These are phyloP conservation scores for Isoperla grammatica DNA, from an alignment of 2,888 invertebrate species.

Conservation along the genomic window DNA sequence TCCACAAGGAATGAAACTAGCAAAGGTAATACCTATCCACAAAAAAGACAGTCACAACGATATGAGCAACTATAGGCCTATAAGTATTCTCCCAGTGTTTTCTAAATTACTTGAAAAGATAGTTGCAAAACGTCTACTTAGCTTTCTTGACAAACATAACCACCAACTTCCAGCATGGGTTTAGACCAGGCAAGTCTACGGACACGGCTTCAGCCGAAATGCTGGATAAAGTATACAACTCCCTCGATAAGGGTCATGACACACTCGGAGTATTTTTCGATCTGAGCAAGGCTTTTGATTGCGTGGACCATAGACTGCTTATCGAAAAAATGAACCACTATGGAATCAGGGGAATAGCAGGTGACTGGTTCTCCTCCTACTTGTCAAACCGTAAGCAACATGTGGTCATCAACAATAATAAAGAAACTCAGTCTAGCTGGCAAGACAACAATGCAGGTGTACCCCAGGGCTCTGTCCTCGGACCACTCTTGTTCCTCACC, in stretches of 20 bases:
- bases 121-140: neutral
- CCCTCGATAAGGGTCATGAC: neutral
- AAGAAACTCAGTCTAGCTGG: too few species aligned
- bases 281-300: constrained; percentile 24
- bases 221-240: too few species aligned
- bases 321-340: constrained; percentile 8
- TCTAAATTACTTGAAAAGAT: constrained; percentile 22
- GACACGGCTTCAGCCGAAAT: too few species aligned
- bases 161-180: constrained; percentile 21
- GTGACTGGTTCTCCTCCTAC: constrained; percentile 13
- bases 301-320: constrained; percentile 17
- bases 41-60: constrained; percentile 10
- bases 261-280: constrained; percentile 17
- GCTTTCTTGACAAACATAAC: constrained; percentile 3
- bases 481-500: too few species aligned
- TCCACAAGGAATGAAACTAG: constrained; percentile 19
- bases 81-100: constrained; percentile 19
- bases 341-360: constrained; percentile 15
- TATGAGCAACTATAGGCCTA: constrained; percentile 21
- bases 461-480: too few species aligned
- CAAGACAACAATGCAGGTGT: too few species aligned
- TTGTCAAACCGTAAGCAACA: too few species aligned
- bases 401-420: too few species aligned
- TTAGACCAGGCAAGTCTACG: constrained; percentile 15
- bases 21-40: constrained; percentile 19